Percentiles rank a stretch among this genome's conserved stretches.
phyloP scores from a whole-genome alignment of 2,888 invertebrate genomes.

The Diadegma fenestrale region DNA sequence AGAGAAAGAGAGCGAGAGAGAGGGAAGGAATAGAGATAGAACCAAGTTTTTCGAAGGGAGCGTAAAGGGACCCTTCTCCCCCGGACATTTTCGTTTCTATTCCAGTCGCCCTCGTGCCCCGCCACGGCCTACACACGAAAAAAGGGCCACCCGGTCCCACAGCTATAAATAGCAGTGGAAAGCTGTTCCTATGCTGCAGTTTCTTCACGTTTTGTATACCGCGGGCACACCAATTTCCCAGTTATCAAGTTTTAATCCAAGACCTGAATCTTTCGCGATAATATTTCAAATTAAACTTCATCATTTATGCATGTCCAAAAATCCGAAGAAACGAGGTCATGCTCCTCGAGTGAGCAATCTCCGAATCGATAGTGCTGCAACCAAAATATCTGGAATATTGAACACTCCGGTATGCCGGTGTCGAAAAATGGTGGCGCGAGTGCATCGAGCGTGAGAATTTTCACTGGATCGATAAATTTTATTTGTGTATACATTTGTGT shows the following conservation, averaged over 20 bases:
- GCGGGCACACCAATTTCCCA: slow-evolving; percentile 2
- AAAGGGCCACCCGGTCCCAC: slow-evolving; percentile 67
- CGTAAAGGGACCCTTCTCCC: slow-evolving; percentile 76
- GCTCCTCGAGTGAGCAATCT: neutral
- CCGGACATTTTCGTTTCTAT: slow-evolving; percentile 79
- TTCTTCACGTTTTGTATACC: slow-evolving; percentile 3
- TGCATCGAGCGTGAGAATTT: slow-evolving; percentile 29
- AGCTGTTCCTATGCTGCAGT: slow-evolving; percentile 7
- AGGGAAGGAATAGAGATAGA: slow-evolving; percentile 48
- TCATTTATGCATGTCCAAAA: neutral
- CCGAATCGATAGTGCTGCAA: slow-evolving; percentile 1
- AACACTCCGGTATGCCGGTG: neutral
- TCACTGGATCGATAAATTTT: slow-evolving; percentile 32
- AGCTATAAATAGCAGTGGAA: slow-evolving; percentile 37
- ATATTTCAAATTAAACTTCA: neutral
- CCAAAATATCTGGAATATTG: neutral
- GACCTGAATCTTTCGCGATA: neutral
- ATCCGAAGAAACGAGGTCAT: slow-evolving; percentile 16
- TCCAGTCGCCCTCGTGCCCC: slow-evolving; percentile 77
- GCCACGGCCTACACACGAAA: slow-evolving; percentile 69
- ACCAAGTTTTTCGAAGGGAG: slow-evolving; percentile 63
- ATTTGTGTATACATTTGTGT: neutral
- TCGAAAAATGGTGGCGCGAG: slow-evolving; percentile 2
- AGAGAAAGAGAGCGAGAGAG: slow-evolving; percentile 34
- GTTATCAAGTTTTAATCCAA: neutral